Conservation (phyloP, 2,113 vertebrate species). For the Labeo rohita region DNA sequence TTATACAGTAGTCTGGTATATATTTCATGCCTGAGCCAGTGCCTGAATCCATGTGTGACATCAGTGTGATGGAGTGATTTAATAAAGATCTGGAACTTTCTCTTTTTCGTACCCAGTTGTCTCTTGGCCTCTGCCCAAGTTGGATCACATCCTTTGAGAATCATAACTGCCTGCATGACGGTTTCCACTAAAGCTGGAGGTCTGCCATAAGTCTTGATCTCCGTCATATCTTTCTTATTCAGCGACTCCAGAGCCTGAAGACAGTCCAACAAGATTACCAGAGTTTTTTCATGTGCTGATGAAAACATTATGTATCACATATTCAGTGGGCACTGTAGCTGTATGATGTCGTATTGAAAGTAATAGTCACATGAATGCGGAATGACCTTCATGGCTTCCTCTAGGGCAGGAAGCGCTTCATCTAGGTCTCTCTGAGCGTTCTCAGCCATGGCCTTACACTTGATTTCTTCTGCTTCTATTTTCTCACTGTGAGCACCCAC, state of each 20-base stretch:
- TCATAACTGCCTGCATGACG: slow-evolving; percentile 92
- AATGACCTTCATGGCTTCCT: slow-evolving; percentile 87
- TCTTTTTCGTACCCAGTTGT: slow-evolving; percentile 82
- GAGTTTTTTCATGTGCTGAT: slow-evolving; percentile 3
- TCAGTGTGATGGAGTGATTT: slow-evolving; percentile 44
- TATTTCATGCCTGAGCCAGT: slow-evolving; percentile 26
- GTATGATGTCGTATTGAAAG: not conserved
- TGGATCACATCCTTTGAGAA: slow-evolving; percentile 83
- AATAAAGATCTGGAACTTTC: slow-evolving; percentile 32
- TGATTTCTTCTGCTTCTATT: slow-evolving; percentile 82
- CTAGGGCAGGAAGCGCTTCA: slow-evolving; percentile 85
- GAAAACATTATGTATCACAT: slow-evolving; percentile 12
- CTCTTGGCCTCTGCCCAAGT: slow-evolving; percentile 89
- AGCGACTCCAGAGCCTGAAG: slow-evolving; percentile 86
- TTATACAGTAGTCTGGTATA: slow-evolving; percentile 23
- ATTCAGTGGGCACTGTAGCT: not conserved
- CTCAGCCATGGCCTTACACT: slow-evolving; percentile 84
- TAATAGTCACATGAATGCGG: slow-evolving; percentile 3
- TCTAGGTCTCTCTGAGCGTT: slow-evolving; percentile 89
- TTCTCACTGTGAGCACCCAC: slow-evolving; percentile 85
- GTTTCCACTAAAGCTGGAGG: slow-evolving; percentile 87
- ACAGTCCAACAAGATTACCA: not conserved
- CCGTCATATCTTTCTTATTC: slow-evolving; percentile 91
- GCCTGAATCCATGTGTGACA: slow-evolving; percentile 38
- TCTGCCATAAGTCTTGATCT: slow-evolving; percentile 89